Evolutionary conservation across 2,888 invertebrate species (phyloP).

Genomic region (Euzophera pinguis): DNA sequence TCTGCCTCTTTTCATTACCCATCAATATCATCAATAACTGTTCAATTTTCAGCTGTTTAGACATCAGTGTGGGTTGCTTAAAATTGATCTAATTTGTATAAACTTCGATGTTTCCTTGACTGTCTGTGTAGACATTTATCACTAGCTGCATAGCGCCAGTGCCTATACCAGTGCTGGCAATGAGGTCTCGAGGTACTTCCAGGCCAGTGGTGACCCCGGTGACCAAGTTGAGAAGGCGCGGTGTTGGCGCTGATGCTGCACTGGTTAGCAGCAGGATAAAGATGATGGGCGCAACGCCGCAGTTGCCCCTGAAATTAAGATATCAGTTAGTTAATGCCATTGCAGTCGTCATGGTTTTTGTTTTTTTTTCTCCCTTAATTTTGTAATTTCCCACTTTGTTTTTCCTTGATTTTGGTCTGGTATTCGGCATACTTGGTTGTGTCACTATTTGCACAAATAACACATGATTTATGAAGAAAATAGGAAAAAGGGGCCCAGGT

Average conservation of each 20-base stretch:
- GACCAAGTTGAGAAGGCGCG: conserved; percentile 40
- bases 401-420: too few species aligned
- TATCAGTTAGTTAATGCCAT: too few species aligned
- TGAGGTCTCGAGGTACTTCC: conserved; percentile 56
- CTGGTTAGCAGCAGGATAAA: conserved; percentile 32
- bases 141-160: conserved; percentile 63
- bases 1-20: too few species aligned
- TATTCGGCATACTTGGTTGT: too few species aligned
- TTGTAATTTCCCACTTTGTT: too few species aligned
- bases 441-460: too few species aligned
- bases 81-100: conserved; percentile 45
- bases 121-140: conserved; percentile 66
- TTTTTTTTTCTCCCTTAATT: too few species aligned
- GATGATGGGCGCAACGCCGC: conserved; percentile 34
- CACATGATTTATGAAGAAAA: too few species aligned
- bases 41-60: background rate
- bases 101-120: conserved; percentile 65
- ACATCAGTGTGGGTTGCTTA: background rate
- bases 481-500: too few species aligned
- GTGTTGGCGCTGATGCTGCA: conserved; percentile 42
- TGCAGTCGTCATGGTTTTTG: too few species aligned
- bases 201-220: conserved; percentile 61
- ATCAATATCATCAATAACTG: too few species aligned
- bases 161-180: conserved; percentile 51
- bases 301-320: conserved; percentile 43